Conservation (phyloP, 2,797 vertebrate genomes). For the Bovichtus variegatus region DNA sequence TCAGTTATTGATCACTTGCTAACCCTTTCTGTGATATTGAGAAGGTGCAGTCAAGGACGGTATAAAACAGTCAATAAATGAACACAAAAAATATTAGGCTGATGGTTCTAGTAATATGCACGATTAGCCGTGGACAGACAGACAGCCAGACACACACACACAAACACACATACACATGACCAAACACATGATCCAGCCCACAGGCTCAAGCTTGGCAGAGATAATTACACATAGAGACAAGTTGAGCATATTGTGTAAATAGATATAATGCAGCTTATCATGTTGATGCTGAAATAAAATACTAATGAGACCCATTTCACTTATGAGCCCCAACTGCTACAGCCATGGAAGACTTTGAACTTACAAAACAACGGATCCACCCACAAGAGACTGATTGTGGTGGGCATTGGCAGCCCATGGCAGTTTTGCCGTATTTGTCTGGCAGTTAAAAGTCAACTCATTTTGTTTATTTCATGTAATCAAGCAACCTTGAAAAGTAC, state of each 20-base stretch:
- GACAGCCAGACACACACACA: no score
- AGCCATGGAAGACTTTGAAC: not conserved
- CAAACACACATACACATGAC: no score
- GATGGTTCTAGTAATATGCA: no score
- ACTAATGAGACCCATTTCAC: not conserved
- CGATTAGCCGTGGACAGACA: no score
- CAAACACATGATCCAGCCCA: no score
- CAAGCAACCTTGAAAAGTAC: slow-evolving; percentile 39
- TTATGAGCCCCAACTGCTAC: not conserved
- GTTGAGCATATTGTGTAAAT: not conserved
- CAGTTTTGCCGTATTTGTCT: not conserved
- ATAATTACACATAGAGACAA: not conserved
- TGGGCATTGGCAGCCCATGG: not conserved
- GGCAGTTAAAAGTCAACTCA: not conserved
- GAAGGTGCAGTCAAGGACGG: no score
- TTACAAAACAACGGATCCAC: not conserved
- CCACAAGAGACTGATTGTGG: not conserved
- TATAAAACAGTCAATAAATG: no score
- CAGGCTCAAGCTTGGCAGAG: no score
- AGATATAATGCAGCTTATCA: not conserved
- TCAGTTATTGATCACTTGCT: no score
- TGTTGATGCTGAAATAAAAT: not conserved
- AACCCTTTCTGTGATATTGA: no score
- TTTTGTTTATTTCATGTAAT: slow-evolving; percentile 20
- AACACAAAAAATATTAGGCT: no score